phyloP scores from a whole-genome alignment of 1,140 invertebrate genomes.

The Monochamus saltuarius region DNA sequence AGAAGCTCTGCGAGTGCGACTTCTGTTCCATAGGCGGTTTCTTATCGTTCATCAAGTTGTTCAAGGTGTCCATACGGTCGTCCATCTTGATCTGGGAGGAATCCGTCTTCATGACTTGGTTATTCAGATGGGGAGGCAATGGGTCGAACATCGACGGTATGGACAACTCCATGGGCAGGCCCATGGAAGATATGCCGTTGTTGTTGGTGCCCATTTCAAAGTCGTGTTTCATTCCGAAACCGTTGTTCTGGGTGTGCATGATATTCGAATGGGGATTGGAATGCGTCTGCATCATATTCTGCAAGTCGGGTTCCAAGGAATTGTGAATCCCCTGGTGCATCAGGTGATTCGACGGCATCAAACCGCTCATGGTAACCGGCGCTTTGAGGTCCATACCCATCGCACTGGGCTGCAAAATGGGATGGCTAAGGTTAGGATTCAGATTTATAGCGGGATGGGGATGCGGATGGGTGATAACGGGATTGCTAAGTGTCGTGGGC shows the following conservation, averaged over 20 bases:
- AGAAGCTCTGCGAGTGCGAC: conserved; percentile 40
- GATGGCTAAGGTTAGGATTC: conserved; percentile 24
- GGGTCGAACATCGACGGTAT: conserved; percentile 68
- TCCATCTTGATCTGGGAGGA: conserved; percentile 25
- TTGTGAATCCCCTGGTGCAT: conserved; percentile 38
- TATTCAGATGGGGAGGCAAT: conserved; percentile 47
- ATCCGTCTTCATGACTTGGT: conserved; percentile 49
- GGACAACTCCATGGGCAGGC: conserved; percentile 53
- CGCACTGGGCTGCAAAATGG: conserved; percentile 24
- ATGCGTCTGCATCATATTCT: conserved; percentile 27
- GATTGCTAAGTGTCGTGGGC: conserved; percentile 37
- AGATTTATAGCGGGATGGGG: conserved; percentile 22
- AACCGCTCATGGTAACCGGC: conserved; percentile 24
- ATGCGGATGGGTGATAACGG: conserved; percentile 17
- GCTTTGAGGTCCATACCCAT: conserved; percentile 37
- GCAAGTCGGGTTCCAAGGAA: conserved; percentile 48
- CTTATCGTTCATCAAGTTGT: conserved; percentile 20
- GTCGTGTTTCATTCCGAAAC: conserved; percentile 56
- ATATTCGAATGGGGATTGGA: conserved; percentile 8
- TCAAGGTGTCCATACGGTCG: conserved; percentile 13
- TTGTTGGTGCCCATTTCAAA: conserved; percentile 53
- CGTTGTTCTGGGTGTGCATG: conserved; percentile 54
- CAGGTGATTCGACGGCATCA: conserved; percentile 38
- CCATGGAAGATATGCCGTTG: conserved; percentile 56
- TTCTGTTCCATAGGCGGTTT: conserved; percentile 49